Evolutionary conservation across 2,888 invertebrate species (phyloP).

Genomic region (Cryptocephalus primarius): DNA sequence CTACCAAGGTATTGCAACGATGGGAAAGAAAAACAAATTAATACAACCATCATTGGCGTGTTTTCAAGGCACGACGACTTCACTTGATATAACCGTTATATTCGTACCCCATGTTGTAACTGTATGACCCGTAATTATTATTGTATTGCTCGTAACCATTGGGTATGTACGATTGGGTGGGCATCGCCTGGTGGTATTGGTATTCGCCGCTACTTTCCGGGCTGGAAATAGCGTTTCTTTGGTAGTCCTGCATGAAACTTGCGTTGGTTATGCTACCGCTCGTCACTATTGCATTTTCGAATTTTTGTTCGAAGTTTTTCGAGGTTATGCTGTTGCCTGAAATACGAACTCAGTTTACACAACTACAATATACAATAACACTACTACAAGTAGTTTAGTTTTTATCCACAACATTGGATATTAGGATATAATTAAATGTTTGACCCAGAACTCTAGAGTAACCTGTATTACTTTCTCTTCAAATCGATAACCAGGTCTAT

Average conservation of each 20-base stretch:
- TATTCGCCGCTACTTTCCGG: conserved; percentile 6
- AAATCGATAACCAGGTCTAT: too few relatives aligned
- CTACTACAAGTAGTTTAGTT: too few relatives aligned
- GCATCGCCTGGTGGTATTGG: conserved; percentile 5
- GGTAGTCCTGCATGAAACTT: conserved; percentile 36
- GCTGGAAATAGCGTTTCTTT: conserved; percentile 5
- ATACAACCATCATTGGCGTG: too few relatives aligned
- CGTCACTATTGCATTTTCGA: conserved; percentile 33
- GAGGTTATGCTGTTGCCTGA: conserved; percentile 52
- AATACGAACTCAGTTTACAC: too few relatives aligned
- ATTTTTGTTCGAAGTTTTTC: conserved; percentile 34
- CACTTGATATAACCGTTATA: conserved; percentile 12
- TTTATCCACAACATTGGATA: too few relatives aligned
- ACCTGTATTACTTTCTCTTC: too few relatives aligned
- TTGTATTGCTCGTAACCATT: conserved; percentile 6
- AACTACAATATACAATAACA: too few relatives aligned
- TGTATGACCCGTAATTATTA: conserved; percentile 3
- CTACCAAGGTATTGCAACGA: too few relatives aligned
- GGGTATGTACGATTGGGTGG: conserved; percentile 3
- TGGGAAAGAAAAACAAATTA: too few relatives aligned
- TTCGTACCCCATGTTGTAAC: conserved; percentile 7
- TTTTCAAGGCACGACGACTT: not conserved
- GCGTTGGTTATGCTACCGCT: conserved; percentile 37
- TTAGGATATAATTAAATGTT: too few relatives aligned
- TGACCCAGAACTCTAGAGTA: too few relatives aligned